Conservation (phyloP, 2,888 invertebrate genomes). For the Diaperis boleti region DNA sequence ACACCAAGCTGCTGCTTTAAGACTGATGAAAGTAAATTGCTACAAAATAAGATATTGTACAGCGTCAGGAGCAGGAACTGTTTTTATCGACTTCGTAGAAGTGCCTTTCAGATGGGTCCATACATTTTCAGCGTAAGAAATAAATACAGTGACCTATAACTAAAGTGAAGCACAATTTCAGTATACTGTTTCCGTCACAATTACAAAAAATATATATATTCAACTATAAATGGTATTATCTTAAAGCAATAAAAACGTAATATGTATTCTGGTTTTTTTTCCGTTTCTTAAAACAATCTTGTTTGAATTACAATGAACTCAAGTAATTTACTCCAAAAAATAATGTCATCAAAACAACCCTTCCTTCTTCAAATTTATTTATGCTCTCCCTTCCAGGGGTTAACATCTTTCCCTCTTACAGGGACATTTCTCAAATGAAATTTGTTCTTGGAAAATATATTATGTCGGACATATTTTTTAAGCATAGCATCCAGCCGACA, state of each 20-base stretch:
- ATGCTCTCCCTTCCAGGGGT: not conserved
- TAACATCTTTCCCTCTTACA: not conserved
- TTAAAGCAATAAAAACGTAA: no score
- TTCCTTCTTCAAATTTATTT: not conserved
- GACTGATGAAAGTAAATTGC: not conserved
- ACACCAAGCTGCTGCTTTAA: not conserved
- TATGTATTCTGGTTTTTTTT: no score
- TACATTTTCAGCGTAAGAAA: no score
- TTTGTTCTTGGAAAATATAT: constrained; percentile 6
- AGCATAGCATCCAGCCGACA: not conserved
- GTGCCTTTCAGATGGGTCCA: not conserved
- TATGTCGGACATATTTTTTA: constrained; percentile 9
- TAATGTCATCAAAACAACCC: not conserved
- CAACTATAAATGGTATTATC: no score
- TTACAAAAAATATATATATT: no score
- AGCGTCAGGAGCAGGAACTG: not conserved
- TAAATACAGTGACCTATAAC: no score
- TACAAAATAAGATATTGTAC: not conserved
- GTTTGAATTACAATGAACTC: no score
- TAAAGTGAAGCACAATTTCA: no score
- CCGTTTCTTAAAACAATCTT: no score
- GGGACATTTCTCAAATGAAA: not conserved
- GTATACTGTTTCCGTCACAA: no score
- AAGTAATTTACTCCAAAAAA: no score
- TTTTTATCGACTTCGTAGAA: not conserved